These are phyloP conservation scores for Cromileptes altivelis DNA, from an alignment of 2,113 vertebrate genomes.

Conservation along the genomic window DNA sequence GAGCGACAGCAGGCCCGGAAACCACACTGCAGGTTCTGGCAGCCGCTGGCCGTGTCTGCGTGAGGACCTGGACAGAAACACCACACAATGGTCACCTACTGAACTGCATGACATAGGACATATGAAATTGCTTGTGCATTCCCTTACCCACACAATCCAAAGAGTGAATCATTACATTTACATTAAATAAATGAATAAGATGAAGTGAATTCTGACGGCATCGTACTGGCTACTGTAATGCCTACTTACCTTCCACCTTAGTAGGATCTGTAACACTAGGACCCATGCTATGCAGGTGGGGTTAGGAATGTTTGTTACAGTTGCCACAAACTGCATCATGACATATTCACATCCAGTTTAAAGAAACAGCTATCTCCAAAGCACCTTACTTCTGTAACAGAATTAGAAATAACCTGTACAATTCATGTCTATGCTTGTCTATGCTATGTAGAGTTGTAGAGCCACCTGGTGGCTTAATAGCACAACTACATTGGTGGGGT, in stretches of 20 bases:
- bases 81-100: constrained; percentile 21
- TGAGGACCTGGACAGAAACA: constrained; percentile 92
- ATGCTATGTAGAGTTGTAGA: no score
- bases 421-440: no score
- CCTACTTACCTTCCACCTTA: constrained; percentile 74
- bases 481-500: no score
- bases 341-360: constrained; percentile 6
- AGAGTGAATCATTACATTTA: background rate
- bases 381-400: background rate
- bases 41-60: constrained; percentile 97
- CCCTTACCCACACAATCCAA: background rate
- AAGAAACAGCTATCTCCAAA: background rate
- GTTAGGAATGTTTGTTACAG: constrained; percentile 56
- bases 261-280: constrained; percentile 57
- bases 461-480: no score
- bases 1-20: constrained; percentile 99
- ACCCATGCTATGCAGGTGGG: constrained; percentile 59
- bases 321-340: constrained; percentile 14
- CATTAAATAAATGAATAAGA: background rate
- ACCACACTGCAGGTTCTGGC: constrained; percentile 99
- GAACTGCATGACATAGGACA: background rate
- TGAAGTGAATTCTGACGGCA: constrained; percentile 2
- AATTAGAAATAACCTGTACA: no score
- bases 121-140: background rate
- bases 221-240: constrained; percentile 26